Evolutionary conservation across 2,797 vertebrate genomes (phyloP).

Genomic region (Hypotaenidia philippensis): DNA sequence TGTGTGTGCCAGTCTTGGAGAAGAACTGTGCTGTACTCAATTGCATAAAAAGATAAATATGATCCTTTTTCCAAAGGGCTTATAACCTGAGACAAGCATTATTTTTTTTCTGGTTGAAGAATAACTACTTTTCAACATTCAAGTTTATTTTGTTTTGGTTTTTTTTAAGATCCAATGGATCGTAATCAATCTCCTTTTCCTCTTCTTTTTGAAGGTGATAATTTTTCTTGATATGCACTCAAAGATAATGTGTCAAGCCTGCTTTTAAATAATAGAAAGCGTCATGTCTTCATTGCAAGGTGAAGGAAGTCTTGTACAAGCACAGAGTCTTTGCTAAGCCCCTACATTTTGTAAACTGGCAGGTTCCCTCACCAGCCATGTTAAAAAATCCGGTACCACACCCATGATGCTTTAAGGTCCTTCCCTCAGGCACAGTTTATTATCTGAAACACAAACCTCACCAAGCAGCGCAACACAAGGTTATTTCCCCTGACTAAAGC

Average conservation of each 20-base stretch:
- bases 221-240: not conserved
- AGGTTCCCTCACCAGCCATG: not conserved
- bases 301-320: not conserved
- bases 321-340: not conserved
- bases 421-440: conserved; percentile 1
- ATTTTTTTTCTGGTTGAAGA: not conserved
- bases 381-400: not conserved
- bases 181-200: not conserved
- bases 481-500: not conserved
- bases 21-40: not conserved
- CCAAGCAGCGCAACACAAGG: not conserved
- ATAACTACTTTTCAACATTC: not conserved
- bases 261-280: not conserved
- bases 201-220: not conserved
- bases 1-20: not conserved
- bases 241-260: not conserved
- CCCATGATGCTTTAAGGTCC: not conserved
- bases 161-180: not conserved
- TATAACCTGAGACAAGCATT: not conserved
- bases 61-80: not conserved
- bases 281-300: not conserved
- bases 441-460: conserved; percentile 18
- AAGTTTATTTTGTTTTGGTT: not conserved
- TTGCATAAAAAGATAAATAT: not conserved
- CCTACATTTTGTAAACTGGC: not conserved